Evolutionary conservation across 2,113 vertebrate species (phyloP).

Genomic region (Pachyramphus minor): DNA sequence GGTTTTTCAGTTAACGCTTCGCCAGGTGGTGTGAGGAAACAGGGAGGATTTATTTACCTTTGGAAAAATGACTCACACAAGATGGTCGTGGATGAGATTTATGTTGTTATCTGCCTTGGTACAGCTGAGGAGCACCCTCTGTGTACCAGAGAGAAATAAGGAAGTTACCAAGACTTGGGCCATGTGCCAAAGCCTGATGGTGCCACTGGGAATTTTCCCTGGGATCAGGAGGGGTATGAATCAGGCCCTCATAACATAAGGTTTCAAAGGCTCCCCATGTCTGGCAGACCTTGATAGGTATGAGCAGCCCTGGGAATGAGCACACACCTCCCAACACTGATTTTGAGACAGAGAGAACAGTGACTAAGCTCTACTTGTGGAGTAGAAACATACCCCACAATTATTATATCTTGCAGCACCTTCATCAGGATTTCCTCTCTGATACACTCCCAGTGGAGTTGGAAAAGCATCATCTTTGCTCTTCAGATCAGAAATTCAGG

Average conservation of each 20-base stretch:
- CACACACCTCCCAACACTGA: neutral
- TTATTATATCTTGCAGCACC: accelerated
- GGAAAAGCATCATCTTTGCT: neutral
- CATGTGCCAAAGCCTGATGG: neutral
- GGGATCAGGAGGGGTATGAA: neutral
- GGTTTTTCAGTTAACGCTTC: neutral
- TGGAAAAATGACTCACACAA: neutral
- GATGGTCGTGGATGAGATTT: neutral
- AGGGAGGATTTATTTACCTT: neutral
- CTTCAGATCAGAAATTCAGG: neutral
- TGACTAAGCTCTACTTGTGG: neutral
- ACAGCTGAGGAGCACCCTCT: neutral
- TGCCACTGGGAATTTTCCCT: neutral
- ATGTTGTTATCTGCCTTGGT: neutral
- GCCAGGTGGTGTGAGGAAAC: neutral
- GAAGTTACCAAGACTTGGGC: neutral
- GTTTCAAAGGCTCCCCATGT: accelerated
- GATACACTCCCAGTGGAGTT: accelerated
- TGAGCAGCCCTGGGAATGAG: neutral
- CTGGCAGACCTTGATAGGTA: neutral
- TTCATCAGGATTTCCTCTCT: neutral
- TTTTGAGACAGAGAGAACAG: neutral
- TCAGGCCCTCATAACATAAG: neutral
- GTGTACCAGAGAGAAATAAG: neutral
- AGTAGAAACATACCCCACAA: neutral